phyloP scores from a whole-genome alignment of 2,113 vertebrate genomes.

The Vireo altiloquus region DNA sequence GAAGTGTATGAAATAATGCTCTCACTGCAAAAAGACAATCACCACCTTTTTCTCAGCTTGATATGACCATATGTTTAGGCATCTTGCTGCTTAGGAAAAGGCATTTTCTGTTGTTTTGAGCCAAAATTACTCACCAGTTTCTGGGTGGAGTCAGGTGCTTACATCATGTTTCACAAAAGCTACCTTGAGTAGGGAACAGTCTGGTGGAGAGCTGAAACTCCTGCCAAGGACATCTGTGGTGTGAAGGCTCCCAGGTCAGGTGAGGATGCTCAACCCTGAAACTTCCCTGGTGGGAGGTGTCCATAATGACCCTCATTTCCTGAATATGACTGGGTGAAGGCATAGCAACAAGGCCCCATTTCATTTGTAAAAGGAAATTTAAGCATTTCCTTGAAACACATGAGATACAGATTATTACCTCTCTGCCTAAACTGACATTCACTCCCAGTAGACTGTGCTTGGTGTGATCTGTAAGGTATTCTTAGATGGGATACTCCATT shows the following conservation, averaged over 20 bases:
- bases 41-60: background rate
- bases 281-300: background rate
- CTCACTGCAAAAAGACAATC: background rate
- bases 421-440: background rate
- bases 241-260: background rate
- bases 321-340: background rate
- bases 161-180: background rate
- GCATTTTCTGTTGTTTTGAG: accelerated
- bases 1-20: background rate
- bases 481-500: background rate
- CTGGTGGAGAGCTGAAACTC: background rate
- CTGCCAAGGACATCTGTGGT: background rate
- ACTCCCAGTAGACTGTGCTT: background rate
- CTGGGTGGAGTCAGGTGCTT: background rate
- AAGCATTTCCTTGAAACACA: background rate
- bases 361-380: background rate
- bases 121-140: background rate
- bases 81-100: background rate
- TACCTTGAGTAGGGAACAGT: background rate
- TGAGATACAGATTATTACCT: background rate
- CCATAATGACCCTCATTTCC: background rate
- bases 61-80: background rate
- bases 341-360: background rate
- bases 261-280: background rate
- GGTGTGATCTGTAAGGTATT: background rate